These are phyloP conservation scores for Pteronura brasiliensis DNA, from an alignment of 2,113 vertebrate species.

Conservation along the genomic window DNA sequence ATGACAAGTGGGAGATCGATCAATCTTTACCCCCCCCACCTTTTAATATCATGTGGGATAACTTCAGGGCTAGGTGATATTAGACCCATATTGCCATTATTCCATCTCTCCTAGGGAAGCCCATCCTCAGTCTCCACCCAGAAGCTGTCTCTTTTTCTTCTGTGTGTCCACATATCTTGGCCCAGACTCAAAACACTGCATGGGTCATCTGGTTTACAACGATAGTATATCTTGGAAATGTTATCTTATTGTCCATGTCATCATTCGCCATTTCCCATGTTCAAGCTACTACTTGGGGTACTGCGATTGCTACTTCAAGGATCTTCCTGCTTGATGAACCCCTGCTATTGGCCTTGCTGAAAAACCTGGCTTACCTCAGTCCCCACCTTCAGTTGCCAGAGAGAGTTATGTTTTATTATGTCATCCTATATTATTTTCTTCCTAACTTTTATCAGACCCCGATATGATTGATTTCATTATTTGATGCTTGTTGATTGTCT, in stretches of 20 bases:
- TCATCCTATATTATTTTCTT: constrained; percentile 32
- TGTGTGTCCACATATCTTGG: background rate
- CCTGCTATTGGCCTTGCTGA: background rate
- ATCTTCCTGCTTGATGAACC: background rate
- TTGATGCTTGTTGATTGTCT: background rate
- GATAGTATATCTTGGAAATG: background rate
- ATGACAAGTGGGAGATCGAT: background rate
- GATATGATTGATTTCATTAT: background rate
- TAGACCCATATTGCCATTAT: background rate
- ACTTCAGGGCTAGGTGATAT: background rate
- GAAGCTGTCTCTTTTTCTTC: background rate
- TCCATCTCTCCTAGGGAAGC: background rate
- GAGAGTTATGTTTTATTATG: background rate
- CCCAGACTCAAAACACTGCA: background rate
- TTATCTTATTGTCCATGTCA: background rate
- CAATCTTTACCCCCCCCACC: background rate
- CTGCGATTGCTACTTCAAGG: background rate
- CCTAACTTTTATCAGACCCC: background rate
- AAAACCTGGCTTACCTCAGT: background rate
- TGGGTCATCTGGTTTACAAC: background rate
- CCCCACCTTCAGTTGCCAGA: background rate
- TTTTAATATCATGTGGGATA: background rate
- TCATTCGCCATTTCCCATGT: constrained; percentile 21
- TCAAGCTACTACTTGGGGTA: background rate
- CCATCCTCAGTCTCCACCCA: background rate